Base-by-base conservation (phyloP, 2,888 invertebrate species). In the Glaucopsyche alexis region DNA sequence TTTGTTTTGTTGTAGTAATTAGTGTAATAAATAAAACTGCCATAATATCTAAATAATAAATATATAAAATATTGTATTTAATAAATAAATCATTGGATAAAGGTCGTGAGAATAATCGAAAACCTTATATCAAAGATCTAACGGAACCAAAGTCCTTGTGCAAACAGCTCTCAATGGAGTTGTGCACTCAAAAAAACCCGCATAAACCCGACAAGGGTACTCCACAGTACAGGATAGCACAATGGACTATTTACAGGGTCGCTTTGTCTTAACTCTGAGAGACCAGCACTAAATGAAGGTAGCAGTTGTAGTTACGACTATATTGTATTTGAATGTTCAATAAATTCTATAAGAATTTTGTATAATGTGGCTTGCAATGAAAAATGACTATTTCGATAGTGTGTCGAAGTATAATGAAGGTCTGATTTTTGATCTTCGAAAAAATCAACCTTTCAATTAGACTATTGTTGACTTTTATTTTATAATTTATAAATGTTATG, bases 201-300 rank as follows among this genome's bases (percentile, higher is more conserved):
- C 85, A 85, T 84, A 85, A 87, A 87, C 85, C 84, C 82, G 84
- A 85, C 82, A 84, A 86, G 83, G 78, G 75, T 81, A 81, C 84
- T 82, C 80, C 72, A 78, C 81, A 77, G 78, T 78, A 78, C 83
- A 84, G 83, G 82, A 79, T 78, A 79, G 81, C 84, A 90, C 91
- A 90, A 90, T 89, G 81, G 85, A 86, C 87, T 88, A 89, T 90
- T 89, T 88, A 89, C 83, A 79, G 77, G 80, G 77, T 74, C 78
- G 83, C 83, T 89, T 91, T 91, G 90, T 90, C 84, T 86, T 81
- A 80, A 78, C 81, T 79, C 79, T 77, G 80, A 84, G 84, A 82
- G 81, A 79, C 78, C 78, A 79, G 81, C 81, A 82, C 82, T 85
- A 80, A 78, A 76, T 78, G 79, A 76, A 79, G 80, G 77, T 75